These are phyloP conservation scores for Ichneumoninae sp. DNA, from an alignment of 2,888 invertebrate species.

Conservation along the genomic window DNA sequence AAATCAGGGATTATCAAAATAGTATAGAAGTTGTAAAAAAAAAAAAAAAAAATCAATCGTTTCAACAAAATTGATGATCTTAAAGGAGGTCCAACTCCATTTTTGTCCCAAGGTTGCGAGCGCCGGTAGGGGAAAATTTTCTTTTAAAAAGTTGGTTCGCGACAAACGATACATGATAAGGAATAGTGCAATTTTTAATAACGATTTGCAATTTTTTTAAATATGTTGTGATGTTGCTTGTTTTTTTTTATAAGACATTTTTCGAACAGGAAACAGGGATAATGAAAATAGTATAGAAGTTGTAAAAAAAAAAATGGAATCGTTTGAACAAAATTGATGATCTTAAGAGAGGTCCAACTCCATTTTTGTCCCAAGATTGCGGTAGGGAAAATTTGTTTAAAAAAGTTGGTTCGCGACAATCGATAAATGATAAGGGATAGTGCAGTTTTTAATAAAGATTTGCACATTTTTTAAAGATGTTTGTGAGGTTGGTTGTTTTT, in stretches of 20 bases:
- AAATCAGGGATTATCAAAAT: not conserved
- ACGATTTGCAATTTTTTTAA: no score
- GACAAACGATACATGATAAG: not conserved
- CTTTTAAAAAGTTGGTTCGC: not conserved
- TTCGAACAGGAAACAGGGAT: not conserved
- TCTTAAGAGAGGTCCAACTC: not conserved
- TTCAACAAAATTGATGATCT: not conserved
- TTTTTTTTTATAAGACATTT: no score
- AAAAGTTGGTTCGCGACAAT: not conserved
- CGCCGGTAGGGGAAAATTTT: not conserved
- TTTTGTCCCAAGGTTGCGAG: no score
- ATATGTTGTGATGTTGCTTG: no score
- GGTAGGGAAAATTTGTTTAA: not conserved
- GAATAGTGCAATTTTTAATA: no score
- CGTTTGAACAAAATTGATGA: not conserved
- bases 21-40: not conserved
- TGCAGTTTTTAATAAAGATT: no score
- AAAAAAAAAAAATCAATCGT: not conserved
- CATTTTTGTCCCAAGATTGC: no score
- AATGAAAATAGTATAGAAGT: not conserved
- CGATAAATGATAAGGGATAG: not conserved
- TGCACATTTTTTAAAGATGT: no score
- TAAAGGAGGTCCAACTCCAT: not conserved
- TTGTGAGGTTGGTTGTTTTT: no score
- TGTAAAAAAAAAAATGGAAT: not conserved